A percentile compares a stretch with the other conserved stretches of the same genome.
phyloP scores from a whole-genome alignment of 2,888 invertebrate genomes.

The Apamea monoglypha region DNA sequence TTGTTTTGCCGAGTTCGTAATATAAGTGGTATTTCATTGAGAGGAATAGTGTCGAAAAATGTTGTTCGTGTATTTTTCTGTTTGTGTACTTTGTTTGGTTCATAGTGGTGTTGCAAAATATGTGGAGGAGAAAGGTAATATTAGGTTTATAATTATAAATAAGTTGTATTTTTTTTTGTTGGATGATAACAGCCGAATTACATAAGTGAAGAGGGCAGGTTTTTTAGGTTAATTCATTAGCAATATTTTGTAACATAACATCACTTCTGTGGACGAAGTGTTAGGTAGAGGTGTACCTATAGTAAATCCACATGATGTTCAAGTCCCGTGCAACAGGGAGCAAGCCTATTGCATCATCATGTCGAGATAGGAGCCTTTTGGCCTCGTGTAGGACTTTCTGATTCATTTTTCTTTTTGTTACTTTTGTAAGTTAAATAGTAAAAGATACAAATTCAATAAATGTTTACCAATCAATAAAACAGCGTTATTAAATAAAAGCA shows the following conservation, averaged over 20 bases:
- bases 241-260: background rate
- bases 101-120: conserved; percentile 13
- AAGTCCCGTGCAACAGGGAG: too few species aligned
- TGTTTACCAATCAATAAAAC: too few species aligned
- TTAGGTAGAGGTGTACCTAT: background rate
- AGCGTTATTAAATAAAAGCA: too few species aligned
- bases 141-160: background rate
- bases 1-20: conserved; percentile 21
- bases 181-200: too few species aligned
- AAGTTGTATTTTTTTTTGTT: background rate
- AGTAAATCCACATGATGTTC: too few species aligned
- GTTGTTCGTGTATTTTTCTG: conserved; percentile 30
- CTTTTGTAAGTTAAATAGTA: too few species aligned
- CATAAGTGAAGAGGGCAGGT: background rate
- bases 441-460: too few species aligned
- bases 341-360: background rate
- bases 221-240: background rate
- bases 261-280: background rate
- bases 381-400: too few species aligned
- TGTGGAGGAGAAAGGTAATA: conserved; percentile 17
- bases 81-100: conserved; percentile 35
- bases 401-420: too few species aligned
- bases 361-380: too few species aligned
- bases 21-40: conserved; percentile 25
- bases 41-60: conserved; percentile 30